Evolutionary conservation across 2,113 vertebrate species (phyloP).

Genomic region (Tauraco erythrolophus): DNA sequence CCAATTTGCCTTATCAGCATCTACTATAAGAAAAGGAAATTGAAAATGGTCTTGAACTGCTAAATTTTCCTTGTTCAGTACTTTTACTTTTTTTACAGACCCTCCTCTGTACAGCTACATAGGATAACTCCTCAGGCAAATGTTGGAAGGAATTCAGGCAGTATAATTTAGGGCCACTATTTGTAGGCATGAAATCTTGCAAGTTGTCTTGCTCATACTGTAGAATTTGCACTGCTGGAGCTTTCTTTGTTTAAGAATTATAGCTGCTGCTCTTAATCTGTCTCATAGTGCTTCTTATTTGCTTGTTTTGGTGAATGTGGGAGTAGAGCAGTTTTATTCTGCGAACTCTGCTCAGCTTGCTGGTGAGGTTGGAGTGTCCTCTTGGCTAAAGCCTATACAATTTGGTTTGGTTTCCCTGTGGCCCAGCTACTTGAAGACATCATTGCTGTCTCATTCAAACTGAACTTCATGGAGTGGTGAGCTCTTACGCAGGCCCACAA

Average conservation of each 20-base stretch:
- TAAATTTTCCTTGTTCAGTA: neutral
- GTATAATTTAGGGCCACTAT: neutral
- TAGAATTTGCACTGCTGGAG: neutral
- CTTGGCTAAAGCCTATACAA: fast-evolving
- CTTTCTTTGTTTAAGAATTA: neutral
- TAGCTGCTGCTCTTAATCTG: neutral
- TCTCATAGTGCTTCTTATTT: neutral
- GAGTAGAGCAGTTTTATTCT: neutral
- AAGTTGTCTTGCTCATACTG: neutral
- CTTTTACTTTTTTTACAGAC: neutral
- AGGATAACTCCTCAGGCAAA: neutral
- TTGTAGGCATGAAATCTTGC: neutral
- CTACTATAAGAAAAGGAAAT: neutral
- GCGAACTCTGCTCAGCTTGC: neutral
- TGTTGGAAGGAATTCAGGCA: slow-evolving; percentile 21
- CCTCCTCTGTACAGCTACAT: neutral
- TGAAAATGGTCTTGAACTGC: slow-evolving; percentile 2
- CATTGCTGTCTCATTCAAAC: neutral
- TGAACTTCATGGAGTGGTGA: neutral
- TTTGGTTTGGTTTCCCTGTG: neutral
- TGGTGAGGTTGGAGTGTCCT: neutral
- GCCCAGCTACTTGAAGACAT: neutral
- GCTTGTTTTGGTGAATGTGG: neutral
- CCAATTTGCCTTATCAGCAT: slow-evolving; percentile 12
- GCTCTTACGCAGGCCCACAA: neutral